Evolutionary conservation across 2,797 vertebrate species (phyloP), one percentile per base, ranked within the genome.

Genomic region (Gymnoscopelus microlampas): DNA sequence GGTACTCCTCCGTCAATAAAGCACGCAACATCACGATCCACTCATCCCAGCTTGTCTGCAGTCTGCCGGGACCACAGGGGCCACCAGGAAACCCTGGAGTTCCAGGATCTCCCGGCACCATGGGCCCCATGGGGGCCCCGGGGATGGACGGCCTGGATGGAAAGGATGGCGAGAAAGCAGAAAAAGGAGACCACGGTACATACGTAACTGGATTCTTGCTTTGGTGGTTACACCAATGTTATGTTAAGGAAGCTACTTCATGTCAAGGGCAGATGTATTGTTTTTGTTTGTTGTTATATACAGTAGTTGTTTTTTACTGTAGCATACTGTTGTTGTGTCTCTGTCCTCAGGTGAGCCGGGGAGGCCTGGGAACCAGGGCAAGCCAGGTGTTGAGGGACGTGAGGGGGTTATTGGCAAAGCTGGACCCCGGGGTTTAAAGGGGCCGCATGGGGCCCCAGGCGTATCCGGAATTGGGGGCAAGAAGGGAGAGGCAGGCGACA

Each of bases 81-180:
- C 94, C 96, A 0, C 92, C 93, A 0, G 97, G 98, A 0, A 88
- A 88, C 35, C 95, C 96, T 0, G 98, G 98, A 35, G 57, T 70
- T 0, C 88, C 93, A 0, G 98, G 98, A 3, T 60, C 92, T 14
- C 89, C 93, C 0, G 98, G 97, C 10, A 78, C 89, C 0, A 81
- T 92, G 1, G 98, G 98, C 73, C 94, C 93, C 64, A 97, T 96
- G 95, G 98, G 97, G 2, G 85, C 92, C 51, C 97, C 97, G 0
- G 98, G 98, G 26, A 94, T 89, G 74, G 98, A 99, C 3, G 97
- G 96, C 60, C 93, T 90, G 19, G 98, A 99, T 4, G 97, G 97
- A 63, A 90, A 87, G 24, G 97, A 98, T 0, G 97, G 97, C 10
- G 93, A 94, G 12, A 96, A 90, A 56, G 97, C 96, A 19, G 86